Evolutionary conservation across 1,140 invertebrate species (phyloP).

Genomic region (Apocrypta bakeri): DNA sequence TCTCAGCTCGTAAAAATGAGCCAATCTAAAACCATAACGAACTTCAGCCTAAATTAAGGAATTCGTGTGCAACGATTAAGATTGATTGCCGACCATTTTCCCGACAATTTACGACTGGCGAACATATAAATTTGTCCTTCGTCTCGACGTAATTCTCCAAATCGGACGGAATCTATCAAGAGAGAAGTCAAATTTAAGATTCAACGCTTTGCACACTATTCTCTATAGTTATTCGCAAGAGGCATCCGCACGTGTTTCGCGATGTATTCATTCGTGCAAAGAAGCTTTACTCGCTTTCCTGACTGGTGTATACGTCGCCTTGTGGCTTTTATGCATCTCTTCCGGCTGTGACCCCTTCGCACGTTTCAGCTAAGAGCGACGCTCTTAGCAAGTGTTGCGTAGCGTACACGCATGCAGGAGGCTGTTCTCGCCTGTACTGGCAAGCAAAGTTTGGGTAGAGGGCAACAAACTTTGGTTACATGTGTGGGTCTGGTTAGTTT

Average conservation of each 20-base stretch:
- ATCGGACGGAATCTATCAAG: background rate
- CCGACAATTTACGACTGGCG: no score
- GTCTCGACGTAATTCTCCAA: background rate
- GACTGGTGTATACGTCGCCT: background rate
- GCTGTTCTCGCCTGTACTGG: background rate
- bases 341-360: background rate
- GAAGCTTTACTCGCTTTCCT: background rate
- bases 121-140: no score
- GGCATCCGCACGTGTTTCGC: background rate
- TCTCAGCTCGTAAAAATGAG: background rate
- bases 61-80: background rate
- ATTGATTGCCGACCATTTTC: background rate
- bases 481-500: background rate
- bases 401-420: background rate
- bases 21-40: background rate
- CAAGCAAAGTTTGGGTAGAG: constrained; percentile 3
- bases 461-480: constrained; percentile 20
- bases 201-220: background rate
- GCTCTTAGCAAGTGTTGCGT: constrained; percentile 5
- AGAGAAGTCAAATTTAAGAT: background rate
- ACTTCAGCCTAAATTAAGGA: no score
- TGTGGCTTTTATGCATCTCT: constrained; percentile 21
- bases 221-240: no score
- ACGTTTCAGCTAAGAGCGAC: constrained; percentile 26
- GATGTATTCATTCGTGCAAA: background rate